A percentile compares a stretch with the other conserved stretches of the same genome.
phyloP scores from a whole-genome alignment of 2,888 invertebrate species.

The Tinea pellionella region DNA sequence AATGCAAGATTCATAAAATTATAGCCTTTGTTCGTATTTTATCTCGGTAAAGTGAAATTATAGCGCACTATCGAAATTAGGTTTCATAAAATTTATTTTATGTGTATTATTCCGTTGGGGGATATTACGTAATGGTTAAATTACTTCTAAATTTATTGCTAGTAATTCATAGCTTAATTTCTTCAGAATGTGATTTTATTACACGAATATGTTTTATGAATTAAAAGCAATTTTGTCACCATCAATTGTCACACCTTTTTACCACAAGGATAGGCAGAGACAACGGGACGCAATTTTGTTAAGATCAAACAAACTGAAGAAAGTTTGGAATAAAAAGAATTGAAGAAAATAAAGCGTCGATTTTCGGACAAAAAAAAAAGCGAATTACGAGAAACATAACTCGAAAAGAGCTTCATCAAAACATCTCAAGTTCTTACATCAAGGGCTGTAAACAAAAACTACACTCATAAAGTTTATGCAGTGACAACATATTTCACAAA shows the following conservation, averaged over 20 bases:
- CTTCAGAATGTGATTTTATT: background rate
- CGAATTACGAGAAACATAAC: background rate
- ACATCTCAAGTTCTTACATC: conserved; percentile 40
- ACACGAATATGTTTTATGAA: background rate
- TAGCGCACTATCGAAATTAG: conserved; percentile 58
- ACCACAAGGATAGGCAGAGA: no score
- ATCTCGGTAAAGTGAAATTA: conserved; percentile 44
- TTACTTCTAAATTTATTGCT: background rate
- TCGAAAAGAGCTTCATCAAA: conserved; percentile 19
- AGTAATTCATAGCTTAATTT: background rate
- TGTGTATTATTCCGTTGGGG: conserved; percentile 9
- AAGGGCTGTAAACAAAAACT: conserved; percentile 36
- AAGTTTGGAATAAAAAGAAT: no score
- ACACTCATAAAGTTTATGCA: conserved; percentile 63
- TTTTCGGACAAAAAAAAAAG: background rate
- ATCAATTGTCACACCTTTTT: no score
- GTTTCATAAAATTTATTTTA: conserved; percentile 46
- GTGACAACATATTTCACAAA: conserved; percentile 65
- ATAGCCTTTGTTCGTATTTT: conserved; percentile 47
- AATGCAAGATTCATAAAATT: conserved; percentile 49
- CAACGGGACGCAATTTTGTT: no score
- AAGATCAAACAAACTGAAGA: no score
- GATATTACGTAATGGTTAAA: background rate
- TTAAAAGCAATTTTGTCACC: no score
- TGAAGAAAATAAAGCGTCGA: background rate